phyloP scores from a whole-genome alignment of 2,113 vertebrate species.

The Donacobius atricapilla region DNA sequence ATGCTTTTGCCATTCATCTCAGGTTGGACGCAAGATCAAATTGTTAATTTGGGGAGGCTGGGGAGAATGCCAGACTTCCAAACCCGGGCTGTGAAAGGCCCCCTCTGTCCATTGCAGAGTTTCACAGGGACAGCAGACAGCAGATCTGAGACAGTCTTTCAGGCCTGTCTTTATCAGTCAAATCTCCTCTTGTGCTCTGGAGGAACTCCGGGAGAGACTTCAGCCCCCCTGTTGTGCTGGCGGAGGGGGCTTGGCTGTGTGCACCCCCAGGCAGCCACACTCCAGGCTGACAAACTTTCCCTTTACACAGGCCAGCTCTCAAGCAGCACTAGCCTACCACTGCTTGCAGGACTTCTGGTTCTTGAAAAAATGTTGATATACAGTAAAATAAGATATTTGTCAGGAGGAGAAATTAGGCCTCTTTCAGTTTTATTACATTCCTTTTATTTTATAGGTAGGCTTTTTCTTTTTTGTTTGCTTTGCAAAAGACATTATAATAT shows the following conservation, averaged over 20 bases:
- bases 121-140: background rate
- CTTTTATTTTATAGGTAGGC: background rate
- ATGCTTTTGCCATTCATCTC: background rate
- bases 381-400: constrained; percentile 22
- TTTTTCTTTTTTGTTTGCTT: background rate
- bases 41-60: constrained; percentile 37
- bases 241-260: fast-evolving
- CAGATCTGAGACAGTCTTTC: constrained; percentile 17
- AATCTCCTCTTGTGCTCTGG: background rate
- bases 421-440: background rate
- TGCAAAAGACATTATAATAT: background rate
- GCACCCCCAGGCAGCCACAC: background rate
- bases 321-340: background rate
- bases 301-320: background rate
- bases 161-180: constrained; percentile 13
- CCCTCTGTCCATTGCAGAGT: background rate
- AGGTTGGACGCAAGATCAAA: background rate
- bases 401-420: background rate
- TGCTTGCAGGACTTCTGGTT: background rate
- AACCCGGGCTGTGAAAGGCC: constrained; percentile 16
- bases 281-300: background rate
- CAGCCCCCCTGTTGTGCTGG: background rate
- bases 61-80: constrained; percentile 8
- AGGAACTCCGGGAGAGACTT: background rate
- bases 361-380: background rate